Conservation (phyloP, 1,140 invertebrate genomes). For the Ganaspis sp. region DNA sequence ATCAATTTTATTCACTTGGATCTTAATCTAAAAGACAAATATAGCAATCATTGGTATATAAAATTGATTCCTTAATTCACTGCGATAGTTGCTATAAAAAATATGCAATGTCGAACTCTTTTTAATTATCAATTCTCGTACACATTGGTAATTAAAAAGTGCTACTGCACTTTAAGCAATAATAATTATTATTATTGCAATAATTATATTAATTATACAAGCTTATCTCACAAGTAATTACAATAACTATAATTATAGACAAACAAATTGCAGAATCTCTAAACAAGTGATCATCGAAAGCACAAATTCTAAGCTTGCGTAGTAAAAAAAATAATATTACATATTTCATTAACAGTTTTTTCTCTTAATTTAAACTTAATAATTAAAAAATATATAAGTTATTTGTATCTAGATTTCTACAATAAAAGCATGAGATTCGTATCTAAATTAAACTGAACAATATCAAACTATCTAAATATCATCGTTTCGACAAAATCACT, state of each 20-base stretch:
- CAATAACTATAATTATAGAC: conserved; percentile 24
- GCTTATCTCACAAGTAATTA: neutral
- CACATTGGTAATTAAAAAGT: too few species aligned
- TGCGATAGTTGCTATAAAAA: neutral
- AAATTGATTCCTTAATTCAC: neutral
- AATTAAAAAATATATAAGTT: conserved; percentile 17
- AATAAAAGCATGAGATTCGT: conserved; percentile 26
- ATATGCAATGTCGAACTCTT: neutral
- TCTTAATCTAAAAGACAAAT: neutral
- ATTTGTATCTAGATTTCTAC: neutral
- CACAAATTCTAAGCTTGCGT: conserved; percentile 5
- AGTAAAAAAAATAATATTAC: conserved; percentile 29
- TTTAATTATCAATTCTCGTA: neutral
- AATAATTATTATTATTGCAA: neutral
- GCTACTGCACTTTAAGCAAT: neutral
- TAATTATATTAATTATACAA: conserved; percentile 35
- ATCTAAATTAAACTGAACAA: neutral
- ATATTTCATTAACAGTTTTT: conserved; percentile 23
- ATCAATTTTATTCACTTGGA: conserved; percentile 6
- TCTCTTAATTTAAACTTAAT: conserved; percentile 1
- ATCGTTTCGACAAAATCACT: neutral
- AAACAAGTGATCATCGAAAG: conserved; percentile 23
- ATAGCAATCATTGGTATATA: neutral
- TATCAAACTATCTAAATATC: neutral
- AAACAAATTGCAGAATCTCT: neutral